A percentile compares a stretch with the other conserved stretches of the same genome.
These are phyloP conservation scores for Physocephala rufipes DNA, from an alignment of 2,888 invertebrate genomes.

Conservation along the genomic window DNA sequence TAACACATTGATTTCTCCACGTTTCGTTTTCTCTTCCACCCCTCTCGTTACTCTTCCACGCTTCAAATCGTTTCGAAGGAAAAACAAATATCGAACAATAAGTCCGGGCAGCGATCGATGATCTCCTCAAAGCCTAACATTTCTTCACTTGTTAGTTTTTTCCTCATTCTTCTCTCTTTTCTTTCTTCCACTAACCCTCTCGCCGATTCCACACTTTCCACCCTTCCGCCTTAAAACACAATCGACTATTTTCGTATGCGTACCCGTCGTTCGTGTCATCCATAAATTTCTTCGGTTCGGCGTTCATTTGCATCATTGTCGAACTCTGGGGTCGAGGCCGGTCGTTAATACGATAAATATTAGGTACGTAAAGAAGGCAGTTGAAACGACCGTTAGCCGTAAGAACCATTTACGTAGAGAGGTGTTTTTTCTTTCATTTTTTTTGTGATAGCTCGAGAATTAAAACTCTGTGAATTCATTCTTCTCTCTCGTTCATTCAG, in stretches of 20 bases:
- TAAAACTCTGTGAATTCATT: not conserved
- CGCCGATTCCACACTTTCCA: not conserved
- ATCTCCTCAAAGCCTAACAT: not conserved
- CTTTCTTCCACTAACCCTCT: constrained; percentile 11
- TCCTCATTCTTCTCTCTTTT: constrained; percentile 1
- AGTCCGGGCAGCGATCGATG: not conserved
- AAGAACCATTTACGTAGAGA: constrained; percentile 5
- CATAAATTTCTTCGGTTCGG: not conserved
- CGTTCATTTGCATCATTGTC: constrained; percentile 41
- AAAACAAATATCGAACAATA: too few relatives aligned
- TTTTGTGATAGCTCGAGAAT: not conserved
- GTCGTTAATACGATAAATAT: constrained; percentile 53
- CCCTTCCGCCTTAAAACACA: not conserved
- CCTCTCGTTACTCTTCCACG: not conserved
- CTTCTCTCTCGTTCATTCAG: not conserved
- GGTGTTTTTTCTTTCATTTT: not conserved
- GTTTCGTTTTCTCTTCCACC: not conserved
- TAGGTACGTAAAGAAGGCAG: constrained; percentile 41
- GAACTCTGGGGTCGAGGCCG: constrained; percentile 57
- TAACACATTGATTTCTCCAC: too few relatives aligned
- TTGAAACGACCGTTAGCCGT: constrained; percentile 5
- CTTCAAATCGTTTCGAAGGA: too few relatives aligned
- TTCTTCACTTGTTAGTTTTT: constrained; percentile 11
- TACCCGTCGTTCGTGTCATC: constrained; percentile 43
- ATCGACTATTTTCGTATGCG: not conserved